These are phyloP conservation scores for Drosophila helvetica DNA, from an alignment of 2,888 invertebrate genomes.

Conservation along the genomic window DNA sequence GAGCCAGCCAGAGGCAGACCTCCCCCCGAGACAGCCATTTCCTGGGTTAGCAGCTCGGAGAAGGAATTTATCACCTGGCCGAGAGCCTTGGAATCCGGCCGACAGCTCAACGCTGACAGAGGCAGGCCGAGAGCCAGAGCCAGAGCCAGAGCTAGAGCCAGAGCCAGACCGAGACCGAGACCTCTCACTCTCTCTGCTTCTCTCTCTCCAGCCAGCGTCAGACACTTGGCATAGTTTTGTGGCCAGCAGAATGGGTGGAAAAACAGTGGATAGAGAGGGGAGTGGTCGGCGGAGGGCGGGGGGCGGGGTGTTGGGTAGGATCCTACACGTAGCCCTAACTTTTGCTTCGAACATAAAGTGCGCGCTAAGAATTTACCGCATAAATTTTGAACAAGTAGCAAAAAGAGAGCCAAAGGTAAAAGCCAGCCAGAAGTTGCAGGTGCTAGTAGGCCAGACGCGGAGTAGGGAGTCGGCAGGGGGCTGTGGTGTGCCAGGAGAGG, in stretches of 20 bases:
- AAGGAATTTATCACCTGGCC: slow-evolving; percentile 76
- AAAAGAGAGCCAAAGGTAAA: slow-evolving; percentile 59
- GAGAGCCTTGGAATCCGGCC: slow-evolving; percentile 40
- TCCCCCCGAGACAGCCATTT: background rate
- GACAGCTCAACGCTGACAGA: slow-evolving; percentile 1
- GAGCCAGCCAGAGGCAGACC: background rate
- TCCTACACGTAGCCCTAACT: slow-evolving; percentile 78
- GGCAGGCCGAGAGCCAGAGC: slow-evolving; percentile 5
- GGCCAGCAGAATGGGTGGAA: slow-evolving; percentile 19
- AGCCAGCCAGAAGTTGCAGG: slow-evolving; percentile 53
- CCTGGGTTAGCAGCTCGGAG: slow-evolving; percentile 56
- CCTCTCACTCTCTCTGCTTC: background rate
- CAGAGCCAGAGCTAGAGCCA: background rate
- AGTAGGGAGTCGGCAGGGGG: background rate
- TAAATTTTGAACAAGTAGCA: slow-evolving; percentile 77
- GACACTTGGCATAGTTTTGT: slow-evolving; percentile 79
- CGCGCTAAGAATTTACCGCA: slow-evolving; percentile 79
- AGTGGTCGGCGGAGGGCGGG: no score
- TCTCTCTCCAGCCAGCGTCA: slow-evolving; percentile 40
- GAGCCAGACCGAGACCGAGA: slow-evolving; percentile 12
- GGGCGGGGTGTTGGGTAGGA: background rate
- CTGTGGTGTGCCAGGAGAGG: background rate
- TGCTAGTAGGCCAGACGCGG: slow-evolving; percentile 16
- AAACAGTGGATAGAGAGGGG: background rate
- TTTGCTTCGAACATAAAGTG: slow-evolving; percentile 80